phyloP scores from a whole-genome alignment of 2,888 invertebrate species.

The Panopea generosa region DNA sequence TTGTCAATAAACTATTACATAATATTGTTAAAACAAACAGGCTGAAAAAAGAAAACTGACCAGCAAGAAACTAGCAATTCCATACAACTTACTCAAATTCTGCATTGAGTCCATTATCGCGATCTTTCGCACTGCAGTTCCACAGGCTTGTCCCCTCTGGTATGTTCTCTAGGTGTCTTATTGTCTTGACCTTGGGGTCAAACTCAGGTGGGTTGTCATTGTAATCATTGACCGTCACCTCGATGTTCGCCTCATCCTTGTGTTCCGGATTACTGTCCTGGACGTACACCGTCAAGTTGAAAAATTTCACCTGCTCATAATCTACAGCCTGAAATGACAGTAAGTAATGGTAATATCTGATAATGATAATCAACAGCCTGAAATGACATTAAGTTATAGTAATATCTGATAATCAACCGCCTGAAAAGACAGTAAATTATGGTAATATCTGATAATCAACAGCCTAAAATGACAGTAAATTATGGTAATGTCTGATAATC shows the following conservation, averaged over 20 bases:
- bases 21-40: too few species aligned
- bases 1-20: too few species aligned
- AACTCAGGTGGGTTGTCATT: slow-evolving; percentile 99
- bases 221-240: slow-evolving; percentile 99
- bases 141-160: slow-evolving; percentile 95
- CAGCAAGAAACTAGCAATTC: too few species aligned
- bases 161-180: slow-evolving; percentile 93
- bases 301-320: slow-evolving; percentile 79
- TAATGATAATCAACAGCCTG: background rate
- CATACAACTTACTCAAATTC: slow-evolving; percentile 76
- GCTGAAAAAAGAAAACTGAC: too few species aligned
- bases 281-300: slow-evolving; percentile 83
- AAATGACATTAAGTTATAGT: too few species aligned
- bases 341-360: background rate
- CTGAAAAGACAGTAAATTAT: too few species aligned
- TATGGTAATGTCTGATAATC: too few species aligned
- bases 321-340: slow-evolving; percentile 81
- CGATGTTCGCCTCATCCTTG: slow-evolving; percentile 95
- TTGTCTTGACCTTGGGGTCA: slow-evolving; percentile 86
- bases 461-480: too few species aligned
- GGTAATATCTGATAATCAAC: too few species aligned
- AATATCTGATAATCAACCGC: too few species aligned
- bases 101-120: slow-evolving; percentile 93
- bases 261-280: slow-evolving; percentile 78
- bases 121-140: slow-evolving; percentile 97